A percentile compares a stretch with the other conserved stretches of the same genome.
Evolutionary conservation across 2,888 invertebrate species (phyloP).

Genomic region (Melipona bicolor): DNA sequence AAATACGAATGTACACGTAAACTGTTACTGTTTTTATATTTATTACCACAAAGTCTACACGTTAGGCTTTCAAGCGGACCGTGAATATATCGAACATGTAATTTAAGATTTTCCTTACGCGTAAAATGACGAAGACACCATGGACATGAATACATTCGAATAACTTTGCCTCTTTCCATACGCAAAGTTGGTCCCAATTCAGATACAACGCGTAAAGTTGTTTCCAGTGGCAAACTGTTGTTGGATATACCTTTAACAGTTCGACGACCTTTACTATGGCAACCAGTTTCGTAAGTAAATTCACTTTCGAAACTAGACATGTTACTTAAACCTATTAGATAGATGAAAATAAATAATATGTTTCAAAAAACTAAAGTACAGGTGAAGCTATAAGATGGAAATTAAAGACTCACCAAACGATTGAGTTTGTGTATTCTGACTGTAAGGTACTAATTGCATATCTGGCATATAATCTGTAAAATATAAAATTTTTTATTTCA

Average conservation of each 20-base stretch:
- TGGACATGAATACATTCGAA: constrained; percentile 82
- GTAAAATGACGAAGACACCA: constrained; percentile 83
- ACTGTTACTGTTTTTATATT: constrained; percentile 83
- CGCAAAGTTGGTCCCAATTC: constrained; percentile 81
- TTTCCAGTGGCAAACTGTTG: constrained; percentile 80
- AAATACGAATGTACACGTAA: constrained; percentile 83
- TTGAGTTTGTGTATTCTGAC: constrained; percentile 72
- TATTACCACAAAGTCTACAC: constrained; percentile 89
- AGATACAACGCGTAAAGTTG: constrained; percentile 81
- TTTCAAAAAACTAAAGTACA: background rate
- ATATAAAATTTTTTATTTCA: constrained; percentile 39
- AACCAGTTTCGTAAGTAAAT: constrained; percentile 58
- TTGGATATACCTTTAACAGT: constrained; percentile 80
- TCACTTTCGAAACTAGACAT: constrained; percentile 59
- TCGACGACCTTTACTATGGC: constrained; percentile 73
- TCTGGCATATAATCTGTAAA: constrained; percentile 71
- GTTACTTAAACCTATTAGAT: constrained; percentile 54
- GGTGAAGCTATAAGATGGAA: background rate
- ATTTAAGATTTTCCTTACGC: constrained; percentile 87
- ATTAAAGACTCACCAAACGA: constrained; percentile 70
- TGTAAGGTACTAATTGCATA: constrained; percentile 71
- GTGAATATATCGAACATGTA: constrained; percentile 90
- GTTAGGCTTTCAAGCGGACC: constrained; percentile 88
- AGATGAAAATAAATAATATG: background rate
- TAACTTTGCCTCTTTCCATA: constrained; percentile 81